Evolutionary conservation across 2,797 vertebrate genomes (phyloP).

Genomic region (Myripristis murdjan): DNA sequence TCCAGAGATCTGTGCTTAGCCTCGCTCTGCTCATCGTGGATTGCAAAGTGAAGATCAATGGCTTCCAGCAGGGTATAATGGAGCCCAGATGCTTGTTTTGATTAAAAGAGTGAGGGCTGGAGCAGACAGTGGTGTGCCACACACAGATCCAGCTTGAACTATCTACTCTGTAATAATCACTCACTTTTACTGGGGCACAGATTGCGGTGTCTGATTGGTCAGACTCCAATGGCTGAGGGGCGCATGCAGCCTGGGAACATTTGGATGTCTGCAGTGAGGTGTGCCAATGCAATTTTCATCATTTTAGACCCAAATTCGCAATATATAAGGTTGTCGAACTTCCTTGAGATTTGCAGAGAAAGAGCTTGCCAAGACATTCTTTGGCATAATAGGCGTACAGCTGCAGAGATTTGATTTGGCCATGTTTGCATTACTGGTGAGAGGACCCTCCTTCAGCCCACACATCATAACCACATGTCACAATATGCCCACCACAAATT

Average conservation of each 20-base stretch:
- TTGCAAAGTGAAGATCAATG: constrained; percentile 73
- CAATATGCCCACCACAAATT: constrained; percentile 12
- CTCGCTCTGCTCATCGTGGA: constrained; percentile 49
- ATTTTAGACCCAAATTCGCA: constrained; percentile 65
- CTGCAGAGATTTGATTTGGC: constrained; percentile 67
- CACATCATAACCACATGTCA: constrained; percentile 1
- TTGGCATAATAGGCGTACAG: constrained; percentile 54
- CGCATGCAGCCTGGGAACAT: constrained; percentile 36
- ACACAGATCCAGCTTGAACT: constrained; percentile 61
- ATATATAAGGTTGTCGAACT: constrained; percentile 50
- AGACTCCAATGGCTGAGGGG: constrained; percentile 62
- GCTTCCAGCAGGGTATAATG: constrained; percentile 72
- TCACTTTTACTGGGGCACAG: constrained; percentile 70
- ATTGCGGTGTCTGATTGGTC: constrained; percentile 71
- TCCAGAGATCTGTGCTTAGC: constrained; percentile 41
- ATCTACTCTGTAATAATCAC: constrained; percentile 71
- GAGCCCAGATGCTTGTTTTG: constrained; percentile 81
- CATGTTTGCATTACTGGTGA: constrained; percentile 55
- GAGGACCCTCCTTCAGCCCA: constrained; percentile 37
- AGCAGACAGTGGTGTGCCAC: constrained; percentile 69
- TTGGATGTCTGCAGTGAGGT: constrained; percentile 46
- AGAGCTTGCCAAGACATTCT: constrained; percentile 50
- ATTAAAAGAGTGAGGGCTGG: constrained; percentile 77
- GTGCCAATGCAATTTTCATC: constrained; percentile 70
- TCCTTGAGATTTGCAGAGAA: constrained; percentile 44